These are phyloP conservation scores for Eustalomyia histrio DNA, from an alignment of 2,888 invertebrate species.

Conservation along the genomic window DNA sequence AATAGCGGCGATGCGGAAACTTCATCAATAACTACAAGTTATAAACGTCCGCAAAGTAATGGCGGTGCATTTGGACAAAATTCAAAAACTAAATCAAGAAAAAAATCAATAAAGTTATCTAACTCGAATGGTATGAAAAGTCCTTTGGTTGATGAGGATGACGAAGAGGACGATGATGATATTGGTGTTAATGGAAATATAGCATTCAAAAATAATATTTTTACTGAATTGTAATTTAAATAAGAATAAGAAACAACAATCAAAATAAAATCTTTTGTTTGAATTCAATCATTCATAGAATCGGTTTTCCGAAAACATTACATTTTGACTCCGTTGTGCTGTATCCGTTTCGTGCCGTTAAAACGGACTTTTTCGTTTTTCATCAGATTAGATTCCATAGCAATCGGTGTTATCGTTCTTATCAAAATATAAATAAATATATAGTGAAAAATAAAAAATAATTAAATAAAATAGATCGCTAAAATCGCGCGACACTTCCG, in stretches of 20 bases:
- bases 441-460: no score
- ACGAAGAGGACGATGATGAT: constrained; percentile 45
- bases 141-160: constrained; percentile 40
- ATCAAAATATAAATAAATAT: no score
- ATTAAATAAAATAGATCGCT: no score
- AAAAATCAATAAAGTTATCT: constrained; percentile 19
- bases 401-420: no score
- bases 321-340: no score
- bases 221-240: constrained; percentile 42
- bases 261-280: no score
- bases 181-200: constrained; percentile 44
- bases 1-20: constrained; percentile 19
- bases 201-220: constrained; percentile 47
- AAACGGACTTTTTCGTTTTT: no score
- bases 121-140: constrained; percentile 26
- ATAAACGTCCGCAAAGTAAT: constrained; percentile 1
- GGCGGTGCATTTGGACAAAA: background rate
- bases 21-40: constrained; percentile 31
- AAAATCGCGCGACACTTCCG: no score
- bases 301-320: no score
- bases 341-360: no score
- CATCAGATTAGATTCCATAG: no score
- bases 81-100: background rate
- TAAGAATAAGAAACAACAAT: background rate
- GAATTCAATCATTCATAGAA: no score